These are phyloP conservation scores for Aphaenogaster floridana DNA, from an alignment of 1,140 invertebrate species.

Conservation along the genomic window DNA sequence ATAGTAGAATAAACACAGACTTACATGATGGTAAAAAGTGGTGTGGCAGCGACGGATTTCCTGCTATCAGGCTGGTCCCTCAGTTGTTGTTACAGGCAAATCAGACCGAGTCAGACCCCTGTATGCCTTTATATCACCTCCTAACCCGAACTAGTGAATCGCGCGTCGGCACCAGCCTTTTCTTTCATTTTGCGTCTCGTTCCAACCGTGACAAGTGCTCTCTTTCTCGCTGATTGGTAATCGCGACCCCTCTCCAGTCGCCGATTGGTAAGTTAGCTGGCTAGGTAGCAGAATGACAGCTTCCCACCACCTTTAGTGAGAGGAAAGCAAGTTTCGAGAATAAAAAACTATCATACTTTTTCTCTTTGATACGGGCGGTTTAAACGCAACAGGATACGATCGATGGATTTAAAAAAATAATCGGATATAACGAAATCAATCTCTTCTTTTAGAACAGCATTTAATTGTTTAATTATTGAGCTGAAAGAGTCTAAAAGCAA, in stretches of 20 bases:
- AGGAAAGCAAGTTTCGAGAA: constrained; percentile 20
- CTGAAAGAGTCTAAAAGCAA: neutral
- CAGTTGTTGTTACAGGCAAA: constrained; percentile 76
- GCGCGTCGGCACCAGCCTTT: constrained; percentile 77
- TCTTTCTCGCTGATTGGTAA: constrained; percentile 59
- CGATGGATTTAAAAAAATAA: neutral
- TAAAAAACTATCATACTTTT: neutral
- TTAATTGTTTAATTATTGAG: neutral
- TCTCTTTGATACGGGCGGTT: neutral
- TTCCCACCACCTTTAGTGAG: neutral
- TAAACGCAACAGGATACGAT: neutral
- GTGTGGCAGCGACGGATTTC: constrained; percentile 82
- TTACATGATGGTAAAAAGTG: constrained; percentile 84
- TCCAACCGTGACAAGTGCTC: constrained; percentile 62
- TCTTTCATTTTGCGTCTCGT: constrained; percentile 71
- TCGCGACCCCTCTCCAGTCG: constrained; percentile 13
- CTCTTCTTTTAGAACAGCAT: neutral
- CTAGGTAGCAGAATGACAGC: neutral
- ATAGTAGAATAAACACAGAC: constrained; percentile 56
- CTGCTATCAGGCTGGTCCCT: constrained; percentile 66
- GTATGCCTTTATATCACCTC: constrained; percentile 86
- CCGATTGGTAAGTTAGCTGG: constrained; percentile 18
- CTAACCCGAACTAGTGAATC: constrained; percentile 79
- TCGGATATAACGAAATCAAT: neutral
- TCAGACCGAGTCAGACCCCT: constrained; percentile 76